Conservation (phyloP, 1,140 invertebrate species). For the Batillaria attramentaria region DNA sequence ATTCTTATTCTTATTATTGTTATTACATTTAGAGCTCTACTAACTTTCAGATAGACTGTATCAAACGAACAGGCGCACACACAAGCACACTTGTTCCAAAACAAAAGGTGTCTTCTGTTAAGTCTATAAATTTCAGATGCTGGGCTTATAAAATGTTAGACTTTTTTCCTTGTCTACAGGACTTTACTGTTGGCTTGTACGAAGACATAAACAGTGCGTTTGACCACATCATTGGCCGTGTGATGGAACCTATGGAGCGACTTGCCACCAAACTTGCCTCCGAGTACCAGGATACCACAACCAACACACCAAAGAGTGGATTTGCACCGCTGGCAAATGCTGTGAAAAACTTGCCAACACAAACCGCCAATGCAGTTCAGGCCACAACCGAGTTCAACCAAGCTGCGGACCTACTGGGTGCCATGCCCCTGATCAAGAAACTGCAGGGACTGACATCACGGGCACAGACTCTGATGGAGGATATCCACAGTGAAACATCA, state of each 20-base stretch:
- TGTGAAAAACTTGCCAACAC: constrained; percentile 15
- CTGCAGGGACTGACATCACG: constrained; percentile 31
- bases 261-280: background rate
- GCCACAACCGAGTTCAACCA: background rate
- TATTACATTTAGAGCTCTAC: too few relatives aligned
- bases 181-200: constrained; percentile 11
- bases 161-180: constrained; percentile 6
- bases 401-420: constrained; percentile 11
- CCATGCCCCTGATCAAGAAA: constrained; percentile 31
- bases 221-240: constrained; percentile 20
- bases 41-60: too few relatives aligned
- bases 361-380: constrained; percentile 10
- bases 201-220: constrained; percentile 30
- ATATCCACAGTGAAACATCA: constrained; percentile 34
- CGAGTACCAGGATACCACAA: constrained; percentile 8
- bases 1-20: too few relatives aligned
- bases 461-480: constrained; percentile 33
- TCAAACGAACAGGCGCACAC: too few relatives aligned
- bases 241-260: constrained; percentile 28
- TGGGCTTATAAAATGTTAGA: background rate
- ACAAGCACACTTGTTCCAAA: too few relatives aligned
- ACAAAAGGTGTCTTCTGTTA: too few relatives aligned
- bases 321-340: constrained; percentile 18
- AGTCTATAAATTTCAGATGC: background rate
- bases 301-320: constrained; percentile 11